These are phyloP conservation scores for Prunella fulvescens DNA, from an alignment of 2,113 vertebrate genomes.

Conservation along the genomic window DNA sequence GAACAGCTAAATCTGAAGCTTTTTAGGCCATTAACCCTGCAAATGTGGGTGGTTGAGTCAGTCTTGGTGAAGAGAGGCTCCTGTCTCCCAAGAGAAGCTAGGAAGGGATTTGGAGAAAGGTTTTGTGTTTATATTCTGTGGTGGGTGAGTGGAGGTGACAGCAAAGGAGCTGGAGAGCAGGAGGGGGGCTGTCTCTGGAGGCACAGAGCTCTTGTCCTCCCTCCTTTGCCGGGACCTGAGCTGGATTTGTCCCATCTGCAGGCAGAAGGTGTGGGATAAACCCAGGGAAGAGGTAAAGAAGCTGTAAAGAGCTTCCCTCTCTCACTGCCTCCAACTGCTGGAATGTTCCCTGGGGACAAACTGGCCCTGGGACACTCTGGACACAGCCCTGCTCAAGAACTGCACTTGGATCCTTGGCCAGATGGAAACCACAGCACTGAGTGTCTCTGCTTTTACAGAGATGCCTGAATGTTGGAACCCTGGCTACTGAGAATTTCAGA, in stretches of 20 bases:
- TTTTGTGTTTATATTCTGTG: neutral
- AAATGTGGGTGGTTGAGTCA: neutral
- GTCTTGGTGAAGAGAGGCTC: neutral
- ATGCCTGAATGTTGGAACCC: neutral
- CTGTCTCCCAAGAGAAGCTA: neutral
- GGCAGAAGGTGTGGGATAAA: neutral
- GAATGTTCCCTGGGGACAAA: no score
- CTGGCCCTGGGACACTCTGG: neutral
- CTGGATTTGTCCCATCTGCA: neutral
- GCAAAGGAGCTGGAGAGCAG: neutral
- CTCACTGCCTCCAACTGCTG: neutral
- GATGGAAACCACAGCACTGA: neutral
- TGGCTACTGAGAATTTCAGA: neutral
- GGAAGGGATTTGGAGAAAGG: neutral
- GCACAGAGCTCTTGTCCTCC: neutral
- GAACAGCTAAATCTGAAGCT: neutral
- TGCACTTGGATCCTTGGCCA: neutral
- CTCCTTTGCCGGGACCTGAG: neutral
- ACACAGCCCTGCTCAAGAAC: rapidly evolving
- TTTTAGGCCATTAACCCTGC: neutral
- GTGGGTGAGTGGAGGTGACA: rapidly evolving
- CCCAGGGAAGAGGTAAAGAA: neutral
- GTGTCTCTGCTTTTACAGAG: neutral
- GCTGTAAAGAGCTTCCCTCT: neutral
- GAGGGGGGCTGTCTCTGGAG: neutral